Percentiles rank a stretch among this genome's conserved stretches.
Evolutionary conservation across 2,797 vertebrate genomes (phyloP).

Genomic region (Columba guinea): DNA sequence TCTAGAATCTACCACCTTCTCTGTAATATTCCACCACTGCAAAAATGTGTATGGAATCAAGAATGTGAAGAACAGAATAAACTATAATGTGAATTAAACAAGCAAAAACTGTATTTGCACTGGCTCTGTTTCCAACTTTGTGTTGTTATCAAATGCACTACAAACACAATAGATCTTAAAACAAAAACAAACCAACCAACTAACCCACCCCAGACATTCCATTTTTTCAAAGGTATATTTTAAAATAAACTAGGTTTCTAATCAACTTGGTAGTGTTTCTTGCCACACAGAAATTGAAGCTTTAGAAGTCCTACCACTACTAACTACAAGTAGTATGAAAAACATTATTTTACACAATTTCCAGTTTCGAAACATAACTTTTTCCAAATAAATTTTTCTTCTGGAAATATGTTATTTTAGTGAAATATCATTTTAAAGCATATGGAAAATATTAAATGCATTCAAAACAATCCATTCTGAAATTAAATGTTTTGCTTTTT

Average conservation of each 20-base stretch:
- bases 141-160: not conserved
- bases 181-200: not conserved
- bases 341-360: not conserved
- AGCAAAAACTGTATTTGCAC: not conserved
- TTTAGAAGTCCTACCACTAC: not conserved
- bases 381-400: not conserved
- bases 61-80: not conserved
- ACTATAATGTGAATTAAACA: not conserved
- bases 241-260: not conserved
- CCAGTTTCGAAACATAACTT: not conserved
- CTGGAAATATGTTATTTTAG: not conserved
- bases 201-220: not conserved
- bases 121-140: not conserved
- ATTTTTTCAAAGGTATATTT: not conserved
- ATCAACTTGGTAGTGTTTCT: not conserved
- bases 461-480: not conserved
- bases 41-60: not conserved
- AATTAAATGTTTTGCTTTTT: not conserved
- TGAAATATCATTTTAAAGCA: not conserved
- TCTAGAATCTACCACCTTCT: not conserved
- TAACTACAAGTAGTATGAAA: not conserved
- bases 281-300: not conserved
- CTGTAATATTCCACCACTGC: not conserved
- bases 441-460: not conserved
- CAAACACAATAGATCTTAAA: not conserved